phyloP scores from a whole-genome alignment of 2,888 invertebrate species.

The Crepidodera aurea region DNA sequence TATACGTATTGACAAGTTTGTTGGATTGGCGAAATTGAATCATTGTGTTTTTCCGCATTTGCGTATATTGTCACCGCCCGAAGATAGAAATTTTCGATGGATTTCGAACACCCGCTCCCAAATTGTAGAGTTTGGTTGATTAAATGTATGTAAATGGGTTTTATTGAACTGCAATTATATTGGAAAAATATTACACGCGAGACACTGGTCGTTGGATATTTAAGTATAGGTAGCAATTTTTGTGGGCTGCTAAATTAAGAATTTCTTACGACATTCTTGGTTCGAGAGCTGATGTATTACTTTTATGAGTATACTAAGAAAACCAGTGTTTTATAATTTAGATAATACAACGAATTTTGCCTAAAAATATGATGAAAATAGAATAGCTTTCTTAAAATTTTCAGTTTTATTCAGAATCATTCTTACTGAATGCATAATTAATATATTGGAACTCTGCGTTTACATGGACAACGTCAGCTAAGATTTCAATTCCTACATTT shows the following conservation, averaged over 20 bases:
- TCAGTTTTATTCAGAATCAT: no score
- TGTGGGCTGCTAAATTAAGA: neutral
- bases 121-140: neutral
- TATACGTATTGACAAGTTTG: conserved; percentile 26
- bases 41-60: conserved; percentile 20
- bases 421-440: no score
- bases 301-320: no score
- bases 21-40: conserved; percentile 19
- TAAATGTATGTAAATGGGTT: conserved; percentile 9
- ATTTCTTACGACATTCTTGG: neutral
- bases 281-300: no score
- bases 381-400: no score
- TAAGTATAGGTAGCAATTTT: neutral
- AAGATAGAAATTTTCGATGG: conserved; percentile 7
- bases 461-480: no score
- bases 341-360: no score
- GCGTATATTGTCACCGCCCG: conserved; percentile 20
- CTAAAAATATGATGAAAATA: no score
- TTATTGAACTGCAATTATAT: conserved; percentile 9
- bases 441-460: no score
- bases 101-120: conserved; percentile 7
- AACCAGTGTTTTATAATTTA: no score
- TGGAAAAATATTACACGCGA: neutral
- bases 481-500: no score
- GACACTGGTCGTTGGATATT: neutral